phyloP scores from a whole-genome alignment of 2,113 vertebrate genomes.

The Vanacampus margaritifer region DNA sequence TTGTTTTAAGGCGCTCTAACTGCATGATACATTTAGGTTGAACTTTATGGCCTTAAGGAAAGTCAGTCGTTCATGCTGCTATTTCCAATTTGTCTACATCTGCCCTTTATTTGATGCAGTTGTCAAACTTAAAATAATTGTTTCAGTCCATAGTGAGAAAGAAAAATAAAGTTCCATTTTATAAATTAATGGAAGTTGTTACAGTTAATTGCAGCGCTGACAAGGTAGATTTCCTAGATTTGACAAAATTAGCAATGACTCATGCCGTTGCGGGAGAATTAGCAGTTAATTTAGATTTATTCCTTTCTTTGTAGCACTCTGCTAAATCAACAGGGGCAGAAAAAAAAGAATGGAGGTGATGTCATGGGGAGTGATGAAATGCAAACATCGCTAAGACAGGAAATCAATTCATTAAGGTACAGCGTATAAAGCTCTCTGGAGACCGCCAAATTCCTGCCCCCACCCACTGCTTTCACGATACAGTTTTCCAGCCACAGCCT shows the following conservation, averaged over 20 bases:
- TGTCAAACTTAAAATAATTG: not conserved
- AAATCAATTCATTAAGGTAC: conserved; percentile 67
- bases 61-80: not conserved
- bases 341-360: conserved; percentile 25
- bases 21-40: not conserved
- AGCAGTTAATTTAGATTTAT: conserved; percentile 7
- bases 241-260: conserved; percentile 5
- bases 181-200: not conserved
- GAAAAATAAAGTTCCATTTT: not conserved
- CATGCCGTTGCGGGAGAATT: conserved; percentile 7
- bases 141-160: not conserved
- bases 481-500: conserved; percentile 58
- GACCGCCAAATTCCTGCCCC: conserved; percentile 51
- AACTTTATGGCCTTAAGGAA: not conserved
- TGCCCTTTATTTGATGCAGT: not conserved
- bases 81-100: not conserved
- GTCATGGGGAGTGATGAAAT: conserved; percentile 54
- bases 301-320: conserved; percentile 6
- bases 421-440: conserved; percentile 54
- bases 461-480: conserved; percentile 46
- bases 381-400: conserved; percentile 47
- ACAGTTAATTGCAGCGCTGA: conserved; percentile 6
- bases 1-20: too few relatives aligned
- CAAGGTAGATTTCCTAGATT: conserved; percentile 3
- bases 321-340: conserved; percentile 10